Base-by-base conservation (phyloP, 2,797 vertebrate species). In the Gallinago nigripennis region DNA sequence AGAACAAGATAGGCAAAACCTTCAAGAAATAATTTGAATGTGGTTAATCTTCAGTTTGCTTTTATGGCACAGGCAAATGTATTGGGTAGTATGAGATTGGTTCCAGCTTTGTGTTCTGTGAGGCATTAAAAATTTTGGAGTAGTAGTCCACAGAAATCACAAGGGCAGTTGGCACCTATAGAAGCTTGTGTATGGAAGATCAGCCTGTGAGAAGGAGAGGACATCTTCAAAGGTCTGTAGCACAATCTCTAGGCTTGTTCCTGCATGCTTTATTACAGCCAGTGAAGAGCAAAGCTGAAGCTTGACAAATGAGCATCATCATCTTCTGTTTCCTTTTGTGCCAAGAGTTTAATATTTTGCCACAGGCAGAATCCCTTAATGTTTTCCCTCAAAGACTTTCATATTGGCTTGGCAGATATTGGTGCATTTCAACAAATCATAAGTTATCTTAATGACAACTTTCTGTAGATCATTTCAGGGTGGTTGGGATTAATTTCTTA, bases 361-460 rank as follows among this genome's bases (percentile, higher is more conserved):
- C 85, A 88, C 28, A 69, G 75, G 70, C 79, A 83, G 50, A 92
- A 73, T 72, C 27, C 60, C 92, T 91, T 86, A 88, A 96, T 91
- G 88, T 68, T 86, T 81, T 88, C 80, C 21, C 64, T 86, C 30
- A 95, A 95, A 93, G 43, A 61, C 48, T 95, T 92, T 90, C 60
- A 91, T 56, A 95, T 63, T 89, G 35, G 15, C 39, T 95, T 90
- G 54, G 51, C 92, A 96, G 66, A 91, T 75, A 94, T 13, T 45
- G 71, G 46, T 84, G 83, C 78, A 94, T 92, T 94, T 97, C 93
- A 90, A 88, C 61, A 92, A 93, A 95, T 48, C 53, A 5, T 76
- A 77, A 60, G 58, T 65, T 65, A 95, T 45, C 50, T 77, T 76
- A 94, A 95, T 81, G 85, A 61, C 90, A 95, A 76, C 56, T 85